These are phyloP conservation scores for Corythucha ciliata DNA, from an alignment of 2,888 invertebrate species.

Conservation along the genomic window DNA sequence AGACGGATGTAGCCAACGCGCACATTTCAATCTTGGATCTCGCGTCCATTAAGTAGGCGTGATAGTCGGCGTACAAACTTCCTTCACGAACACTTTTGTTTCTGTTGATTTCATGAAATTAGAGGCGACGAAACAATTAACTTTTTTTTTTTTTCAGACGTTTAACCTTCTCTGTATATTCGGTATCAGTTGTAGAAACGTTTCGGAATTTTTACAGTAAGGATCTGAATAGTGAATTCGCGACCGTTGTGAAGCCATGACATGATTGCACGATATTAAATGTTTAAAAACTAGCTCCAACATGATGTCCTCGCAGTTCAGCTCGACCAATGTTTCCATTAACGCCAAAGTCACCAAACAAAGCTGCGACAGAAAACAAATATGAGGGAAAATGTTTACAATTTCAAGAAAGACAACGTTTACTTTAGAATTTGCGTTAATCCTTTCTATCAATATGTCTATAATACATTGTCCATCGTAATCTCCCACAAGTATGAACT, in stretches of 20 bases:
- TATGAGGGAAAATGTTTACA: not conserved
- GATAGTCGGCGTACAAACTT: conserved; percentile 68
- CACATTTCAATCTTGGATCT: conserved; percentile 66
- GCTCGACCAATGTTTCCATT: conserved; percentile 79
- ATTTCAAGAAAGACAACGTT: conserved; percentile 33
- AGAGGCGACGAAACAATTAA: not conserved
- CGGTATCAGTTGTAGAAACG: conserved; percentile 65
- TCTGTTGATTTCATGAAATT: conserved; percentile 8
- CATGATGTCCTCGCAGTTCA: conserved; percentile 96
- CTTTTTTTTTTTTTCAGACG: not conserved
- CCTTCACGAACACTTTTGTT: conserved; percentile 43
- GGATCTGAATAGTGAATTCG: conserved; percentile 62
- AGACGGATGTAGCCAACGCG: conserved; percentile 61
- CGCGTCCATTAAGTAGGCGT: conserved; percentile 79
- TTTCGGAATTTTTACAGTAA: conserved; percentile 63
- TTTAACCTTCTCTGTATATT: conserved; percentile 31
- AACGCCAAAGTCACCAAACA: conserved; percentile 82
- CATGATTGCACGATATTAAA: conserved; percentile 68
- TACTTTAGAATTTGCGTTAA: conserved; percentile 67
- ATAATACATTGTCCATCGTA: conserved; percentile 77
- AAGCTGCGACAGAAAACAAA: conserved; percentile 46
- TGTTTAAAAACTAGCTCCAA: conserved; percentile 80
- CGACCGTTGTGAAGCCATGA: conserved; percentile 68
- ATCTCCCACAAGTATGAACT: conserved; percentile 71
- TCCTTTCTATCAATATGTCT: conserved; percentile 69